A percentile compares a stretch with the other conserved stretches of the same genome.
Evolutionary conservation across 2,888 invertebrate genomes (phyloP).

Genomic region (Lithosia quadra): DNA sequence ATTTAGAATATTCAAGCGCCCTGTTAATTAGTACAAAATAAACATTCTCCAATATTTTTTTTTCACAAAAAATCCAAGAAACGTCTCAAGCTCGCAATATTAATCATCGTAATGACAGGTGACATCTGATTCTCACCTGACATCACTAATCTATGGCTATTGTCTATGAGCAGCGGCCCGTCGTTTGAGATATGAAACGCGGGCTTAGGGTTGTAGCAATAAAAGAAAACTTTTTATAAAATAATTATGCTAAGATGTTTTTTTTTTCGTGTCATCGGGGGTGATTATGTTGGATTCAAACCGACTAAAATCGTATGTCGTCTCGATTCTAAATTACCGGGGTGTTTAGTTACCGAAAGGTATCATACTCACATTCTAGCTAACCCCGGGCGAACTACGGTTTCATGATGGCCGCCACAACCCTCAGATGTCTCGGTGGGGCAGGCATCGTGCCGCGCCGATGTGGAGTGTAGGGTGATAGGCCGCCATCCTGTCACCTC

Average conservation of each 20-base stretch:
- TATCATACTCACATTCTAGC: too few relatives aligned
- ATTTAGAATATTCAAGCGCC: not conserved
- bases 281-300: too few relatives aligned
- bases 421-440: too few relatives aligned
- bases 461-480: too few relatives aligned
- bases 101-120: slow-evolving; percentile 47
- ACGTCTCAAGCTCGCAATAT: slow-evolving; percentile 29
- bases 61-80: slow-evolving; percentile 9
- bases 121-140: slow-evolving; percentile 60
- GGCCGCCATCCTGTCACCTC: too few relatives aligned
- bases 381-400: too few relatives aligned
- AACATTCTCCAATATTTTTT: not conserved
- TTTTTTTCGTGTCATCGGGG: too few relatives aligned
- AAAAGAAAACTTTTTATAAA: not conserved
- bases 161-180: slow-evolving; percentile 72
- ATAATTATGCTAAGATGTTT: not conserved
- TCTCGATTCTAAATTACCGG: too few relatives aligned
- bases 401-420: too few relatives aligned
- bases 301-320: too few relatives aligned
- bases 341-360: too few relatives aligned
- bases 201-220: slow-evolving; percentile 36
- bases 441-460: too few relatives aligned
- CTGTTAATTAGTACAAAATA: not conserved
- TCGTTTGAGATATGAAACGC: slow-evolving; percentile 69
- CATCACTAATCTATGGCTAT: slow-evolving; percentile 68